Base-by-base conservation (phyloP, 2,888 invertebrate genomes). In the Helleia helle region DNA sequence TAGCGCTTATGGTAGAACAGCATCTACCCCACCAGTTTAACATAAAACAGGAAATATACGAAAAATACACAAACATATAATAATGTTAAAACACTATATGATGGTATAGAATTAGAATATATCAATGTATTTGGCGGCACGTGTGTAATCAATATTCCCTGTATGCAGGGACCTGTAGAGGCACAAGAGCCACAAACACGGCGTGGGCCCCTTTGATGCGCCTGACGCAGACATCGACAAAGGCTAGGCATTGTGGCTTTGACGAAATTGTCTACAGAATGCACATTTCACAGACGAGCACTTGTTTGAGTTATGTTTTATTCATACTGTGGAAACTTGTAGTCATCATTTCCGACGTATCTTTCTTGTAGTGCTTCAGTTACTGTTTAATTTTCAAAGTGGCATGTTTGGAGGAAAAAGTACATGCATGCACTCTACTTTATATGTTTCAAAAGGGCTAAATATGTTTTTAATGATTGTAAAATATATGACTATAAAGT, bases 211-310 rank as follows among this genome's bases (percentile, higher is more conserved):
- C 59, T 59, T 60, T 60, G 59, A 58, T 54, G 53, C 40, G 40
- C 42, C 44, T 42, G 41, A 41, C 47, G 49, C 43, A 44, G 47
- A 27, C 12, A 38, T 46, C 48, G 51, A 54, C 54, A 55, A 56
- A 54, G 51, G 47, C 26, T 30, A 50, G 44, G 43, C 42, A 40
- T 43, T 49, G 48, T 43, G 50, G 51, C 58, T 58, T 58, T 58
- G 55, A 56, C 54, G 58, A 53, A 56, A 61, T 57, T 61, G 59
- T 59, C 59, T 52, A 50, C 51, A 41, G 46, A 38, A 46, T 41
- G 47, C 54, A 52, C 47, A 48, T 54, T 56, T 54, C 52, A 46
- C 49, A 47, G 45, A 56, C 51, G 48, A 36, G 34, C 22, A 22
- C 39, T 13, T 39, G 39, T 39, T 39, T 24, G 47, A 48, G 50